Evolutionary conservation across 2,797 vertebrate species (phyloP).

Genomic region (Simalia tracyae): DNA sequence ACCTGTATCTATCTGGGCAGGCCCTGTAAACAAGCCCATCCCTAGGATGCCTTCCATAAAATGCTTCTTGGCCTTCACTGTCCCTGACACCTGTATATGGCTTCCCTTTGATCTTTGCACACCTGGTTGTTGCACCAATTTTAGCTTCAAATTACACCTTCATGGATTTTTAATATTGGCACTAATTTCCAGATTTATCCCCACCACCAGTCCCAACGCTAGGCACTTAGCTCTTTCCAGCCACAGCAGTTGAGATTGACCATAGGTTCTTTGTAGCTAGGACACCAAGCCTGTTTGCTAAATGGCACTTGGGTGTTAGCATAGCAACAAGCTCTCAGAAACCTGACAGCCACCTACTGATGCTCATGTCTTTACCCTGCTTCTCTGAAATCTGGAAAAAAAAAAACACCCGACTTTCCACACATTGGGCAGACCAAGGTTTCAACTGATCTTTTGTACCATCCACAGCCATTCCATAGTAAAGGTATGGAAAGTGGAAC

Average conservation of each 20-base stretch:
- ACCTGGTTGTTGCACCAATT: neutral
- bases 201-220: neutral
- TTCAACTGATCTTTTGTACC: neutral
- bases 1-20: neutral
- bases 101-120: neutral
- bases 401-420: neutral
- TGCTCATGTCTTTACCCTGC: neutral
- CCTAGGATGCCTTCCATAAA: neutral
- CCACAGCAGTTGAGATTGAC: neutral
- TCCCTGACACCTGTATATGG: neutral
- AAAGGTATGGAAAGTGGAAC: neutral
- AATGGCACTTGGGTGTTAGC: neutral
- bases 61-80: neutral
- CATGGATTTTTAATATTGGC: neutral
- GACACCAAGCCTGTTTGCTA: neutral
- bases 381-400: neutral
- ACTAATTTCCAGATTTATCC: neutral
- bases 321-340: neutral
- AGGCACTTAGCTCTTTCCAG: neutral
- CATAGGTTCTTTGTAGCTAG: neutral
- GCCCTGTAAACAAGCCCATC: neutral
- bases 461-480: neutral
- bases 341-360: neutral
- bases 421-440: neutral
- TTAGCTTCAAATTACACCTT: neutral